These are phyloP conservation scores for Blastomussa wellsi DNA, from an alignment of 92 coral and sea anemone species.

Conservation along the genomic window DNA sequence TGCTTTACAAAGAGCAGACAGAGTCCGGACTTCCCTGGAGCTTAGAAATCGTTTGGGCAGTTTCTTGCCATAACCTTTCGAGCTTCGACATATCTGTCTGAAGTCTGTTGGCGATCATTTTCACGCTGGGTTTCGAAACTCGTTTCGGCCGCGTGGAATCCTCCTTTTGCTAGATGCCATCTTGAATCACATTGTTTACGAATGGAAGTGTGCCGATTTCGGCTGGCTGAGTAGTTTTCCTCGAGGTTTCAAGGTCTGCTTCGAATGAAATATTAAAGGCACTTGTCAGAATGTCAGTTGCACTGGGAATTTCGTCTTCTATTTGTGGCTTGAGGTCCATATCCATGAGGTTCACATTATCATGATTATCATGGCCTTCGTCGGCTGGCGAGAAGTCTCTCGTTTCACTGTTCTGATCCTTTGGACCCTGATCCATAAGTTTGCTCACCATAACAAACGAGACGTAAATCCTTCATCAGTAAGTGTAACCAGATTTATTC, in stretches of 20 bases:
- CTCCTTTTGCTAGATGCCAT: neutral
- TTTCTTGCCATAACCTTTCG: slow-evolving; percentile 14
- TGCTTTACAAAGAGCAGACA: slow-evolving; percentile 21
- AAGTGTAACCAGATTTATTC: slow-evolving; percentile 6
- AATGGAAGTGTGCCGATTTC: neutral
- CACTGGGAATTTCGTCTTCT: neutral
- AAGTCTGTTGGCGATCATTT: slow-evolving; percentile 22
- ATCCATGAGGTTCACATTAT: slow-evolving; percentile 17
- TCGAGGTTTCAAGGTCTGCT: neutral
- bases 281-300: neutral
- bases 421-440: neutral
- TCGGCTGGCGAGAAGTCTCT: slow-evolving; percentile 13
- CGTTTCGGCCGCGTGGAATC: slow-evolving; percentile 19
- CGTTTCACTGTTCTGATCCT: slow-evolving; percentile 10
- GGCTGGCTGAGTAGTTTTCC: neutral
- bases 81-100: slow-evolving; percentile 16
- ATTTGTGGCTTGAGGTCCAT: slow-evolving; percentile 7
- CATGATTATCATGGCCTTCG: neutral
- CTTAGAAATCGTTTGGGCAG: neutral
- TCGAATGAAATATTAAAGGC: neutral
- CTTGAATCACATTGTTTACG: neutral
- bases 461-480: neutral
- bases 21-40: slow-evolving; percentile 34
- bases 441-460: too few species aligned
- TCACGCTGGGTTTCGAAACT: slow-evolving; percentile 18